Evolutionary conservation across 2,113 vertebrate species (phyloP), one percentile per base, ranked within the genome.

Genomic region (Anguilla japonica): DNA sequence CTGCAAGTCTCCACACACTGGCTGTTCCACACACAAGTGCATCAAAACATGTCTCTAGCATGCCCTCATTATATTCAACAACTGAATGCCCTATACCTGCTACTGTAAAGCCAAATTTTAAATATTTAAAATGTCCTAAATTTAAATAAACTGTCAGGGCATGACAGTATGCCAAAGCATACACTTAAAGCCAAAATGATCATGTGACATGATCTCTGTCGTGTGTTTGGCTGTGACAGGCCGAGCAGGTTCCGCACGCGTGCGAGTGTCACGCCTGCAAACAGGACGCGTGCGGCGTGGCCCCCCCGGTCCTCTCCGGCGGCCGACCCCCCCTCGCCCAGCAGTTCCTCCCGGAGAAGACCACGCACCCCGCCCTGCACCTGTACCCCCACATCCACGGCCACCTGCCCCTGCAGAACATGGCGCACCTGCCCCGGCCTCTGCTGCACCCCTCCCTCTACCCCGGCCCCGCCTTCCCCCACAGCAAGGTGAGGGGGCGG

Each of bases 351-450:
- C 96, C 96, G 29, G 96, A 97, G 92, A 96, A 96, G 87, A 94
- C 96, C 87, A 89, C 95, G 46, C 96, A 97, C 88, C 96, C 96
- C 29, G 95, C 96, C 79, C 93, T 97, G 91, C 96, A 97, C 86
- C 96, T 97, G 43, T 97, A 97, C 83, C 96, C 96, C 84, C 96
- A 97, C 87, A 97, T 97, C 89, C 96, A 97, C 11, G 96, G 96
- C 80, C 96, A 97, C 43, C 95, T 96, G 92, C 96, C 96, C n/a
- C 91, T 96, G 91, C 96, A 96, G 87, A 94, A 95, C 0, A 95
- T 96, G 86, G 94, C 96, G n/a, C 96, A 96, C 88, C 88, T 97
- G 89, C 95, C 96, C 86, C 95, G 95, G 40, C 96, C 96, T 0
- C 95, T 96, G 80, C 92, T 96, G 87, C 96, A 96, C 81, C 96